Conservation (phyloP, 1,140 invertebrate species). For the Calliphora vicina region DNA sequence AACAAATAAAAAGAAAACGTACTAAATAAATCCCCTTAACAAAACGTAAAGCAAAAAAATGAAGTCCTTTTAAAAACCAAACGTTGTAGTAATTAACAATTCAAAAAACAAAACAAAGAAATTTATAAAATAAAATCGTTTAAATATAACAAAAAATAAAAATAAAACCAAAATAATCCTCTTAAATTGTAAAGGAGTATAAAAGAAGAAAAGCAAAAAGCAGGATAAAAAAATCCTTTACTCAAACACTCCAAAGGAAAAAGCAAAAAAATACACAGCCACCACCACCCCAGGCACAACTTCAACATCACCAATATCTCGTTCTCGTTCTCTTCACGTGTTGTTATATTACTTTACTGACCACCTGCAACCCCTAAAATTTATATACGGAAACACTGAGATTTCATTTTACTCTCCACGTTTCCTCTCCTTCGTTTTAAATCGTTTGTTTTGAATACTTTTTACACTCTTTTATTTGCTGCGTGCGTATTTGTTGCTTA, state of each 20-base stretch:
- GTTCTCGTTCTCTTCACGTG: not conserved
- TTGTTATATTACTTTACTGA: not conserved
- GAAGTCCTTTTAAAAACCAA: no score
- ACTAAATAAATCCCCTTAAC: not conserved
- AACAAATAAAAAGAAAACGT: not conserved
- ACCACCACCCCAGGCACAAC: no score
- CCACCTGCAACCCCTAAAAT: not conserved
- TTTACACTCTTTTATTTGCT: not conserved
- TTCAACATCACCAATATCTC: not conserved
- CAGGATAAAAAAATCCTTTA: not conserved
- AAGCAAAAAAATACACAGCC: not conserved
- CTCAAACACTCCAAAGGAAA: not conserved
- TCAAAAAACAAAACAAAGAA: no score
- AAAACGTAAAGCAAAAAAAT: no score
- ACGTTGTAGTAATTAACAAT: no score
- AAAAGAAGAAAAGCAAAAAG: not conserved
- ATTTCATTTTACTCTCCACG: no score
- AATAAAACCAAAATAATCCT: not conserved
- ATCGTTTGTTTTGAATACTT: not conserved
- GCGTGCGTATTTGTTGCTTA: not conserved
- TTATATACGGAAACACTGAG: not conserved
- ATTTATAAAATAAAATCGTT: no score
- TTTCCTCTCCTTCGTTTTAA: not conserved
- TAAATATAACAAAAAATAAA: not conserved
- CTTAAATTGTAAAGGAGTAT: not conserved